Base-by-base conservation (phyloP, 1,140 invertebrate species). In the Plectrocnemia conspersa region DNA sequence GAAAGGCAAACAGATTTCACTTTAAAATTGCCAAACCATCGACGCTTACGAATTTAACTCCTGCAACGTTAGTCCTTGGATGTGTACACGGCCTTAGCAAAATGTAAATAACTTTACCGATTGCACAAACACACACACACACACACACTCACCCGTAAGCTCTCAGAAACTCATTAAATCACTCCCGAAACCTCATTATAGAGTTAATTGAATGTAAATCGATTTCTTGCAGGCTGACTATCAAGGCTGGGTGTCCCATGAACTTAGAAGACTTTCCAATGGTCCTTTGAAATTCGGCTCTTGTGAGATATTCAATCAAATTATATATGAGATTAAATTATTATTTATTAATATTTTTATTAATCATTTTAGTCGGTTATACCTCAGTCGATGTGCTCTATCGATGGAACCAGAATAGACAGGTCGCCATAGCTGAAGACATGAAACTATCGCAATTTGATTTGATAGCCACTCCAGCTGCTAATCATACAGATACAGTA, bases 241-340 rank as follows among this genome's bases (percentile, higher is more conserved):
- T 96, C 53, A 91, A 91, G 72, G 91, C 92, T 24, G 87, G 84
- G 27, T 96, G 93, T 71, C 90, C 89, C 2, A 95, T 96, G 92
- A 87, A 91, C 69, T 72, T 96, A 27, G 84, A 88, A 68, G 83
- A 91, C 63, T 96, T 94, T 68, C 93, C 93, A 0, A 92, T 94
- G 88, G 91, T 69, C 89, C 89, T 2, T 72, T 95, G 1, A 83
- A 85, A 68, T 82, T 95, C 64, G 91, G 89, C 36, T 92, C 90
- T 61, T 94, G 91, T 93, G 77, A 85, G 87, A 86, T 18, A 9
- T 2, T 29, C 11, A 42, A 6, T 49, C 13, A 36, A 38, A 16
- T 25, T 23, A 50, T 35, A 50, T 36, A 50, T 48, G 23, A 13
- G 16, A 18, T 21, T 25, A 21, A 15, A 38, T 38, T 7, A 38